phyloP scores from a whole-genome alignment of 2,113 vertebrate species.

The Acrocephalus arundinaceus region DNA sequence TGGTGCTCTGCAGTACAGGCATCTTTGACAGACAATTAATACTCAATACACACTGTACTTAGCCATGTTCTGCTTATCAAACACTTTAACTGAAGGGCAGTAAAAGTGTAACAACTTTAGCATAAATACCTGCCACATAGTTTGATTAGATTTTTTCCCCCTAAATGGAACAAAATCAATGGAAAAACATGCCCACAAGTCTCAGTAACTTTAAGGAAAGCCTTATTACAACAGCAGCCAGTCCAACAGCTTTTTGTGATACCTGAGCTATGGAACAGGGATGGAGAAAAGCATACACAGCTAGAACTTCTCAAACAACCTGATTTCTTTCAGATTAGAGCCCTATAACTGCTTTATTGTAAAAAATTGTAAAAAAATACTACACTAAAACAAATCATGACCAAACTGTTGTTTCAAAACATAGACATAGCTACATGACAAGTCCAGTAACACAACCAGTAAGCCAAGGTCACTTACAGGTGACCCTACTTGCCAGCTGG shows the following conservation, averaged over 20 bases:
- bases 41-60: not conserved
- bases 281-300: not conserved
- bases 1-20: not conserved
- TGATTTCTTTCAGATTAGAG: not conserved
- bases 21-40: not conserved
- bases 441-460: not conserved
- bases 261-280: not conserved
- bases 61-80: not conserved
- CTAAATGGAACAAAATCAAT: not conserved
- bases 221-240: not conserved
- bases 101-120: not conserved
- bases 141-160: not conserved
- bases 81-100: not conserved
- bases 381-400: not conserved
- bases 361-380: not conserved
- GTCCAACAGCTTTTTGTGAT: not conserved
- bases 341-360: fast-evolving
- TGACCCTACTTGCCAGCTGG: not conserved
- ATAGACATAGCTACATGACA: not conserved
- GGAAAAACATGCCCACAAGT: not conserved
- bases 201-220: not conserved
- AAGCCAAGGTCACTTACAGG: not conserved
- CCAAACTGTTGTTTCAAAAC: not conserved
- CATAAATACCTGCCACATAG: not conserved
- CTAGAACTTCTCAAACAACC: not conserved